Evolutionary conservation across 2,113 vertebrate genomes (phyloP).

Genomic region (Taxidea taxus): DNA sequence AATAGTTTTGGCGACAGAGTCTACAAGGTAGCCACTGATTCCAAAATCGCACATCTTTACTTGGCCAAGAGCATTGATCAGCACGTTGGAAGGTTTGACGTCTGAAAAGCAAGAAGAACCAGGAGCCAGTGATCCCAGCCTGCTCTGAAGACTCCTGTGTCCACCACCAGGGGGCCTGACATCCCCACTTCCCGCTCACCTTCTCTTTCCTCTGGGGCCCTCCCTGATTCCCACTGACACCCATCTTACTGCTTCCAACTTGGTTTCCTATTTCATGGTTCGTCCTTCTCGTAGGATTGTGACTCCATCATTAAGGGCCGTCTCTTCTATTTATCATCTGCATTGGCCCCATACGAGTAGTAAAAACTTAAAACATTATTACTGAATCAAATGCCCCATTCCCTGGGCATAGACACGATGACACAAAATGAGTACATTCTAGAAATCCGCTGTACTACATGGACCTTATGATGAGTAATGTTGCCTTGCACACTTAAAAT

Average conservation of each 20-base stretch:
- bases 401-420: not conserved
- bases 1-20: slow-evolving; percentile 97
- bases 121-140: not conserved
- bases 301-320: not conserved
- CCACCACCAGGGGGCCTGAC: slow-evolving; percentile 71
- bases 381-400: not conserved
- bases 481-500: rapidly evolving
- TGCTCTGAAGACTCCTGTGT: not conserved
- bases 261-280: not conserved
- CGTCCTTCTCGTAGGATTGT: not conserved
- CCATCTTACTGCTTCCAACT: not conserved
- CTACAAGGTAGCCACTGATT: slow-evolving; percentile 97
- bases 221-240: not conserved
- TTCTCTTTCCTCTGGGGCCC: rapidly evolving
- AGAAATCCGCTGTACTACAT: not conserved
- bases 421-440: not conserved
- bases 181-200: not conserved
- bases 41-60: slow-evolving; percentile 99
- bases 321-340: not conserved
- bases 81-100: slow-evolving; percentile 97
- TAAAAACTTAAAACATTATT: not conserved
- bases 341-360: not conserved
- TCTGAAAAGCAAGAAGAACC: slow-evolving; percentile 82
- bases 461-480: rapidly evolving
- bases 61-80: slow-evolving; percentile 96